phyloP scores from a whole-genome alignment of 2,113 vertebrate genomes.

The Phylloscopus whistleri region DNA sequence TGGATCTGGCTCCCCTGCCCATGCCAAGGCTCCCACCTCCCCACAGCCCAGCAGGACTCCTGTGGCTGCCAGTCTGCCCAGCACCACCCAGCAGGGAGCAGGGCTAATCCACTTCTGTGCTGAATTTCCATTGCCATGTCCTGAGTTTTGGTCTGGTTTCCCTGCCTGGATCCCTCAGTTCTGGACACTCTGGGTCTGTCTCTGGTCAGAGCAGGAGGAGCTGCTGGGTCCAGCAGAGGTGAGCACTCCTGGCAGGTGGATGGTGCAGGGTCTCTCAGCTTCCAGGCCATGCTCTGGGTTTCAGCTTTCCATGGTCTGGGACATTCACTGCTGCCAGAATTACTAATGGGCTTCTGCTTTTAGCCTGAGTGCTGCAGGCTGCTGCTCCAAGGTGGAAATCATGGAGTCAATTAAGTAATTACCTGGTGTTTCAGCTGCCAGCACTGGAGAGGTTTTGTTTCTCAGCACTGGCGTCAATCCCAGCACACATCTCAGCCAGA shows the following conservation, averaged over 20 bases:
- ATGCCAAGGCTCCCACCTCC: not conserved
- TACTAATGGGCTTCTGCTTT: slow-evolving; percentile 22
- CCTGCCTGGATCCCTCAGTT: not conserved
- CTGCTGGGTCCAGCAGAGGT: too few species aligned
- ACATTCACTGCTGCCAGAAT: not conserved
- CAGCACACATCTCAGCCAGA: rapidly evolving
- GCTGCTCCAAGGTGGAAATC: not conserved
- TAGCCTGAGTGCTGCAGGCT: not conserved
- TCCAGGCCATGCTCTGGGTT: not conserved
- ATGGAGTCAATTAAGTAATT: slow-evolving; percentile 22
- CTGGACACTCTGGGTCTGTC: not conserved
- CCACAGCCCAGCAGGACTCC: rapidly evolving
- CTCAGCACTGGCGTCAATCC: not conserved
- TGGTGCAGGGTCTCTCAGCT: not conserved
- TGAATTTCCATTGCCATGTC: rapidly evolving
- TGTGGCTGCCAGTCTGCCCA: not conserved
- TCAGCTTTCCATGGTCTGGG: not conserved
- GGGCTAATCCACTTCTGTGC: not conserved
- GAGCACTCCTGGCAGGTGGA: not conserved
- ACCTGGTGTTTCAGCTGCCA: not conserved
- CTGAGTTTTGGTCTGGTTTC: not conserved
- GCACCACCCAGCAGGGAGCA: not conserved
- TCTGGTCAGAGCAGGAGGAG: not conserved
- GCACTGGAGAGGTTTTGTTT: not conserved
- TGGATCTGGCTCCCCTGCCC: not conserved